A percentile compares a stretch with the other conserved stretches of the same genome.
Evolutionary conservation across 2,888 invertebrate genomes (phyloP).

Genomic region (Ephialtes manifestator): DNA sequence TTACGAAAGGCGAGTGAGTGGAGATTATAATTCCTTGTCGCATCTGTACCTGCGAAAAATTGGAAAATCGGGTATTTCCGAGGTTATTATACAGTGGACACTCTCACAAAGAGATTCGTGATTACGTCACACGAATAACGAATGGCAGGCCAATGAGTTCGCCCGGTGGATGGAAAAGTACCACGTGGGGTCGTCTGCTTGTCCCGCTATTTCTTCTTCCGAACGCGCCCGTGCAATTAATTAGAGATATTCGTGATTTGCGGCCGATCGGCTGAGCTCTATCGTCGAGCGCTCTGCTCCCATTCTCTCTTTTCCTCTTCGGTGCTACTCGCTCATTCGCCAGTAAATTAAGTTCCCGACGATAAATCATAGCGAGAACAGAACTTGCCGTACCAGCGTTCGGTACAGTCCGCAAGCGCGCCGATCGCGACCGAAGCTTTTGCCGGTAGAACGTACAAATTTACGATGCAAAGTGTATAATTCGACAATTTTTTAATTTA

Average conservation of each 20-base stretch:
- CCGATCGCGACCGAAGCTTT: not conserved
- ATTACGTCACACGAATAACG: slow-evolving; percentile 39
- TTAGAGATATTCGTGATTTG: slow-evolving; percentile 63
- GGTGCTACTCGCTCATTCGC: slow-evolving; percentile 25
- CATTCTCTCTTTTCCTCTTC: not conserved
- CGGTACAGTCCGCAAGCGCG: not conserved
- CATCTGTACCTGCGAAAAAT: not conserved
- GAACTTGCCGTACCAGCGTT: not conserved
- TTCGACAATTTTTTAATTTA: no score
- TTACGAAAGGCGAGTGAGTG: not conserved
- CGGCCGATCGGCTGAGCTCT: slow-evolving; percentile 46
- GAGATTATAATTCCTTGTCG: not conserved
- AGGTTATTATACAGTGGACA: not conserved
- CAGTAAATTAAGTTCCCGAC: slow-evolving; percentile 57
- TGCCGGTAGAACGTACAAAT: not conserved
- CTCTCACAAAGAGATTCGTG: not conserved
- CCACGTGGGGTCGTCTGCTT: slow-evolving; percentile 11
- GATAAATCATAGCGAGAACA: slow-evolving; percentile 53
- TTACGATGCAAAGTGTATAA: no score
- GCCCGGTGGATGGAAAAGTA: slow-evolving; percentile 4
- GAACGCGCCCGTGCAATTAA: slow-evolving; percentile 46
- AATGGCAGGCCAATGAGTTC: slow-evolving; percentile 9
- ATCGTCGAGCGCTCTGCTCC: slow-evolving; percentile 16
- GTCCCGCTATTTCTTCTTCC: slow-evolving; percentile 16
- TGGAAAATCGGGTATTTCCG: slow-evolving; percentile 19